Evolutionary conservation across 2,888 invertebrate species (phyloP).

Genomic region (Leptopterna dolabrata): DNA sequence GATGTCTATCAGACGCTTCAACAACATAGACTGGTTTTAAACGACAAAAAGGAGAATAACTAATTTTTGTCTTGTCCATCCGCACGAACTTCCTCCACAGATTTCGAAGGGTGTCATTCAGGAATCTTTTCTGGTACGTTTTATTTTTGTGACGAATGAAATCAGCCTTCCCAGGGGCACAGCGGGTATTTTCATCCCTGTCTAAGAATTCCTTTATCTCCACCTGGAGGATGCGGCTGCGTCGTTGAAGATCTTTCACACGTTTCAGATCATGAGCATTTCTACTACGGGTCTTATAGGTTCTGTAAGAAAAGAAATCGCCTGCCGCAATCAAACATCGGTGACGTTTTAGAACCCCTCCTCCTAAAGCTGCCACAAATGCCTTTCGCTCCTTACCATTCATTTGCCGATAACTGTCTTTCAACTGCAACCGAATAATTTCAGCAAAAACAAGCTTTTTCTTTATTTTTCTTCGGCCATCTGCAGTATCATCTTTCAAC

Average conservation of each 20-base stretch:
- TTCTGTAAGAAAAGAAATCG: background rate
- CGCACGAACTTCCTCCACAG: background rate
- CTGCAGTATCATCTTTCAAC: too few relatives aligned
- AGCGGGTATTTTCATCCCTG: background rate
- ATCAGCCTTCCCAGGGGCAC: constrained; percentile 17
- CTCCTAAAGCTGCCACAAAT: too few relatives aligned
- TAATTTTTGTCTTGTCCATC: background rate
- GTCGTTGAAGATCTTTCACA: background rate
- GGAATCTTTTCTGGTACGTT: background rate
- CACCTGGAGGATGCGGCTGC: background rate
- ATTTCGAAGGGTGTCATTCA: too few relatives aligned
- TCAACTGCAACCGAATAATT: too few relatives aligned
- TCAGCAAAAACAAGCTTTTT: too few relatives aligned
- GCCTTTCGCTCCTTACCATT: too few relatives aligned
- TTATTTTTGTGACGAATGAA: constrained; percentile 1
- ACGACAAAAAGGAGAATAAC: constrained; percentile 12
- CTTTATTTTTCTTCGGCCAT: too few relatives aligned
- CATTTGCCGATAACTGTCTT: too few relatives aligned
- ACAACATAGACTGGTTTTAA: constrained; percentile 12
- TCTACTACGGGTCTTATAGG: background rate
- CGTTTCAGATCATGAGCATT: too few relatives aligned
- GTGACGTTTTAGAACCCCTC: too few relatives aligned
- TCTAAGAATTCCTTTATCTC: background rate
- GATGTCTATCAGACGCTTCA: background rate
- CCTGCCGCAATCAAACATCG: too few relatives aligned